A percentile compares a stretch with the other conserved stretches of the same genome.
Evolutionary conservation across 2,113 vertebrate genomes (phyloP).

Genomic region (Neodon shergylaensis): DNA sequence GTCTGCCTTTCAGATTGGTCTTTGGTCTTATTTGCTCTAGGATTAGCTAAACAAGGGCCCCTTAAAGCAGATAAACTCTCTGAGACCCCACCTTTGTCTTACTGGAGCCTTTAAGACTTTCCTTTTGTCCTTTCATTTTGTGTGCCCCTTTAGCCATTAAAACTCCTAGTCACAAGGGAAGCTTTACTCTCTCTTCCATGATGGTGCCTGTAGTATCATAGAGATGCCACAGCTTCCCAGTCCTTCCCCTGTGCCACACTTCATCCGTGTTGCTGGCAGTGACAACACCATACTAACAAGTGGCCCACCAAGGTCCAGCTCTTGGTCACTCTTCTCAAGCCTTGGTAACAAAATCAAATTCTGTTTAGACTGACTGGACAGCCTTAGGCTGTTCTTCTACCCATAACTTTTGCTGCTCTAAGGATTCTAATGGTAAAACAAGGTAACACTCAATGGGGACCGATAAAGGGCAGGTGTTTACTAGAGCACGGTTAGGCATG

Average conservation of each 20-base stretch:
- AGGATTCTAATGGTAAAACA: not conserved
- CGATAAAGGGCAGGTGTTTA: not conserved
- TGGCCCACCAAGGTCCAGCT: not conserved
- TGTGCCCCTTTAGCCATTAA: not conserved
- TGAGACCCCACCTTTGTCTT: not conserved
- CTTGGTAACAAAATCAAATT: not conserved
- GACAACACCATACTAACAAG: not conserved
- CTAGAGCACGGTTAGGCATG: not conserved
- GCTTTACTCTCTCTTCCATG: not conserved
- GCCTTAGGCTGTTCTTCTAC: not conserved
- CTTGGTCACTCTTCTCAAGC: not conserved
- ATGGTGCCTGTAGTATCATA: not conserved
- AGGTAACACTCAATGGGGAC: not conserved
- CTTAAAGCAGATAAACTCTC: slow-evolving; percentile 36
- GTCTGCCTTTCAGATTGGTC: not conserved
- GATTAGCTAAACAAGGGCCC: not conserved
- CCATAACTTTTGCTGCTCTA: not conserved
- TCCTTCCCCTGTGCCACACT: not conserved
- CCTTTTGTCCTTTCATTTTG: not conserved
- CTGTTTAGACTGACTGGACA: not conserved
- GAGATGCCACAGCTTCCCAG: not conserved
- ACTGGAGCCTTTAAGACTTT: not conserved
- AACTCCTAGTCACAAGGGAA: not conserved
- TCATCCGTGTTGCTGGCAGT: not conserved
- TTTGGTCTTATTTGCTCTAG: slow-evolving; percentile 26